These are phyloP conservation scores for Trialeurodes vaporariorum DNA, from an alignment of 1,140 invertebrate species.

Conservation along the genomic window DNA sequence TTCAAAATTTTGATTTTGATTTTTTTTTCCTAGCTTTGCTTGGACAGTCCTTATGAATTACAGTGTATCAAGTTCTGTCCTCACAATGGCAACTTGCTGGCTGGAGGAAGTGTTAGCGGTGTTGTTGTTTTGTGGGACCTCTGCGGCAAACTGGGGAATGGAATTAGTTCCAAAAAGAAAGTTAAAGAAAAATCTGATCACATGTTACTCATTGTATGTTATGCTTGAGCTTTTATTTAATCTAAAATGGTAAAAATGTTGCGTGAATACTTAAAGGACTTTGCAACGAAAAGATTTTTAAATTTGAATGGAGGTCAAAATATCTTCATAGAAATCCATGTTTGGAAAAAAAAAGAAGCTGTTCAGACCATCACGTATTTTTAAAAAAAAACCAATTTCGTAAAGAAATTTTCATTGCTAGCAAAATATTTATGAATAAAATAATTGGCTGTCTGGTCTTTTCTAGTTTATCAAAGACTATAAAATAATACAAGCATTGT, in stretches of 20 bases:
- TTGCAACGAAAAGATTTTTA: too few relatives aligned
- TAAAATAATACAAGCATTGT: too few relatives aligned
- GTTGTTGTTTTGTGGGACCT: constrained; percentile 60
- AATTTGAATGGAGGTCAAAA: too few relatives aligned
- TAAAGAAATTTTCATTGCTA: too few relatives aligned
- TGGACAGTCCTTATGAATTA: constrained; percentile 51
- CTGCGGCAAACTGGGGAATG: constrained; percentile 43
- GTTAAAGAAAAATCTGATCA: constrained; percentile 36
- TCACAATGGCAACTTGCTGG: constrained; percentile 48
- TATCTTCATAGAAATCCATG: too few relatives aligned
- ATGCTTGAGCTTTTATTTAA: neutral
- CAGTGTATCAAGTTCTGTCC: constrained; percentile 50
- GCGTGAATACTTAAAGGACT: neutral
- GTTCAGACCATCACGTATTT: too few relatives aligned
- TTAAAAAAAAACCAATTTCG: too few relatives aligned
- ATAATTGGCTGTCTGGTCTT: too few relatives aligned
- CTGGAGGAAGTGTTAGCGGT: constrained; percentile 59
- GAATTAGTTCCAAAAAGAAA: constrained; percentile 33
- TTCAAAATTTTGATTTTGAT: too few relatives aligned
- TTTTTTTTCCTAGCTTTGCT: constrained; percentile 37
- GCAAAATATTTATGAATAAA: too few relatives aligned
- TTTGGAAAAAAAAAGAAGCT: too few relatives aligned
- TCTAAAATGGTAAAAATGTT: neutral
- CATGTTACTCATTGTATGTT: neutral
- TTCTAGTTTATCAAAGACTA: too few relatives aligned